Base-by-base conservation (phyloP, 2,888 invertebrate genomes). In the Nemotelus nigrinus region DNA sequence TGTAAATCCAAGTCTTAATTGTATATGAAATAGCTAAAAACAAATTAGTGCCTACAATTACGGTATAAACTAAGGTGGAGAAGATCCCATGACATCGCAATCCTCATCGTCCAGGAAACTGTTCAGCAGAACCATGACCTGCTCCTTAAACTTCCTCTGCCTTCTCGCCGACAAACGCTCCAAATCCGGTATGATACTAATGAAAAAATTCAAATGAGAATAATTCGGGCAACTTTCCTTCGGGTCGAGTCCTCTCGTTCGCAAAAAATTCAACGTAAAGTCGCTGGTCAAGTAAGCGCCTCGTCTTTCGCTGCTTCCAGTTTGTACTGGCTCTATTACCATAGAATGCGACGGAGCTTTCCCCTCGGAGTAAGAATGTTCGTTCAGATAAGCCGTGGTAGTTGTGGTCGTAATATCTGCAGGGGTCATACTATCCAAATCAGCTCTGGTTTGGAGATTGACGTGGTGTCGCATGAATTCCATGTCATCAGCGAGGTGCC, bases 401-500 rank as follows among this genome's bases (percentile, higher is more conserved):
- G 50, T 55, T n/a, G 25, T 67, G 25, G 25, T 25, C 6, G 39
- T 25, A n/a, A 5, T 25, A 6, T 70, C 53, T 10, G 70, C 5
- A 2, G 55, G 25, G 6, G 39, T 48, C 55, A 55, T 55, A n/a
- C 39, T 70, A 43, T 70, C 70, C n/a, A 50, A 8, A 25, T 53
- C 50, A 8, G 50, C 70, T 70, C 41, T 48, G 6, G 70, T 50
- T 25, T 53, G 55, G 3, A 70, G 43, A n/a, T 55, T 50, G 3
- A 70, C 55, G 39, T 39, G 53, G 3, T 70, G 41, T 44, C 70
- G 25, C 50, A 70, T 50, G 39, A 70, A 70, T n/a, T 50, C 10
- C 70, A 70, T 70, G 7, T 70, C 55, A n/a, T 70, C 70, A n/a
- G 70, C 70, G 8, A 70, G 25, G 43, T 70, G 70, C 70, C 70